phyloP scores from a whole-genome alignment of 2,113 vertebrate genomes.

The Muscicapa adusta region DNA sequence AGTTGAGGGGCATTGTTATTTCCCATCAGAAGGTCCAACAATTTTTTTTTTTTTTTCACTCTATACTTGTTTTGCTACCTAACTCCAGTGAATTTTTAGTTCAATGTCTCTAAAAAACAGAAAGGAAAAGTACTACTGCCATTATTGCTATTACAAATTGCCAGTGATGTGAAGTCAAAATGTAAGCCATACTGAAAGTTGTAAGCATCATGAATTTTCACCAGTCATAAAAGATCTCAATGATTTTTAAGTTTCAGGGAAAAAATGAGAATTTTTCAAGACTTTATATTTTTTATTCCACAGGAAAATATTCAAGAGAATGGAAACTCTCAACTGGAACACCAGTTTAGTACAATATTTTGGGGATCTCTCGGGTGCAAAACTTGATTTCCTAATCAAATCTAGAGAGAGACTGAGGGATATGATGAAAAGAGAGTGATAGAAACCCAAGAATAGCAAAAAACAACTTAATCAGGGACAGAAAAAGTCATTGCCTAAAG shows the following conservation, averaged over 20 bases:
- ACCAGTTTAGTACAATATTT: neutral
- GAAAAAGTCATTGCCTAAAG: rapidly evolving
- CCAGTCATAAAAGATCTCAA: neutral
- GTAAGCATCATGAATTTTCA: neutral
- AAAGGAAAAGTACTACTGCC: neutral
- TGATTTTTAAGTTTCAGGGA: neutral
- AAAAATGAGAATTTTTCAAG: neutral
- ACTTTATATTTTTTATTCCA: neutral
- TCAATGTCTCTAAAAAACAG: neutral
- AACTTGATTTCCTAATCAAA: neutral
- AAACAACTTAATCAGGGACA: neutral
- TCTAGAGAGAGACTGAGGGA: neutral
- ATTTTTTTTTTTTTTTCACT: neutral
- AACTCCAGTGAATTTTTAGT: neutral
- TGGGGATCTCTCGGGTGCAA: neutral
- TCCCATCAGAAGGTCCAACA: neutral
- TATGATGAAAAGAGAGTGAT: neutral
- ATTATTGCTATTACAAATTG: neutral
- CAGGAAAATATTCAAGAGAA: neutral
- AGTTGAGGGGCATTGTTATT: neutral
- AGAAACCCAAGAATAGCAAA: neutral
- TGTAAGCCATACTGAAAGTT: neutral
- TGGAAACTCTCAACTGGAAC: neutral
- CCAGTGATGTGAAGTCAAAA: neutral
- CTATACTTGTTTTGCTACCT: neutral